Conservation (phyloP, 2,113 vertebrate species). For the Dolichotis patagonum region DNA sequence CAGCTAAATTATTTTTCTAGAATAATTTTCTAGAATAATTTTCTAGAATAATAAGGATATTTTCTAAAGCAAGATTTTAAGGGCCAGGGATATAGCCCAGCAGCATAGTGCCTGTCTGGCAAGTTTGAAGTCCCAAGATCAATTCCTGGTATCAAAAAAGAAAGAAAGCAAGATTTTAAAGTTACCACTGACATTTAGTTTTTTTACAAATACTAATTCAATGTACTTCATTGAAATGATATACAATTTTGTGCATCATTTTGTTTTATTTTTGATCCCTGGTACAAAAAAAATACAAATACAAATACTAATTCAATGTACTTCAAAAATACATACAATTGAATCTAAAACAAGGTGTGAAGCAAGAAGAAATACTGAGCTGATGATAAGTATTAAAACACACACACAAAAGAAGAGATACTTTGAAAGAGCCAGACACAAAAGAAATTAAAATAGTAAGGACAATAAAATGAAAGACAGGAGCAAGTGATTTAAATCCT, state of each 20-base stretch:
- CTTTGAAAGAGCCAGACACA: background rate
- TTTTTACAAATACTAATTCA: background rate
- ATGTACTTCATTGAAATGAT: background rate
- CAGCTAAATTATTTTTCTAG: slow-evolving; percentile 34
- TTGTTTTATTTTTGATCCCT: too few relatives aligned
- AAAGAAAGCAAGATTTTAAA: background rate
- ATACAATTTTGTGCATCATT: too few relatives aligned
- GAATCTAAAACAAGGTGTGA: background rate
- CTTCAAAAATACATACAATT: background rate
- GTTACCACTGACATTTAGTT: background rate
- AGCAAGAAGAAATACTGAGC: background rate
- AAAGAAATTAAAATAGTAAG: background rate
- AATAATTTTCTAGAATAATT: slow-evolving; percentile 13
- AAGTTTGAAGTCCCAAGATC: too few relatives aligned
- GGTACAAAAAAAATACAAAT: too few relatives aligned
- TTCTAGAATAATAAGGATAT: background rate
- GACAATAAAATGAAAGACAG: background rate
- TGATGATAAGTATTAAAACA: background rate
- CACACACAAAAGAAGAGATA: background rate
- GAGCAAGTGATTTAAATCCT: background rate
- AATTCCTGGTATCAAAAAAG: too few relatives aligned
- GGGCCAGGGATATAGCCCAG: too few relatives aligned
- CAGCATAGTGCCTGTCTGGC: too few relatives aligned
- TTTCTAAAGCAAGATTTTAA: background rate
- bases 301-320: background rate